phyloP scores from a whole-genome alignment of 1,140 invertebrate species.

The Limonius californicus region DNA sequence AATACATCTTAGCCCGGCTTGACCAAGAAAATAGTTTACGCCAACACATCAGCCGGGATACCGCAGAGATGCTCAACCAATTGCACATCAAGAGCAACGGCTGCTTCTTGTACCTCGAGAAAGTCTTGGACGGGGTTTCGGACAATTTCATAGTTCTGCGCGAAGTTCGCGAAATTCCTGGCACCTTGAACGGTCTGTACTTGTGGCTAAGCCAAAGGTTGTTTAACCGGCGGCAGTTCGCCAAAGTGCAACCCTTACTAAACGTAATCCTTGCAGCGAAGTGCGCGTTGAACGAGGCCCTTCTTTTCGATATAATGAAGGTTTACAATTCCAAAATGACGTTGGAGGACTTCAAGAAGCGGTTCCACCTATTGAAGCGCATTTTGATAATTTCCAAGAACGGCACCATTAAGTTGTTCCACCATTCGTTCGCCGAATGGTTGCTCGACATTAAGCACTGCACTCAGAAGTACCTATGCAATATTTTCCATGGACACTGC shows the following conservation, averaged over 20 bases:
- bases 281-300: constrained; percentile 74
- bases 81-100: constrained; percentile 96
- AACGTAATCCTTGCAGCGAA: constrained; percentile 86
- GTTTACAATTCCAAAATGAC: constrained; percentile 77
- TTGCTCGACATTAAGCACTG: constrained; percentile 94
- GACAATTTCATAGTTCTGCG: constrained; percentile 89
- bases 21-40: constrained; percentile 78
- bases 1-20: constrained; percentile 87
- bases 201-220: constrained; percentile 91
- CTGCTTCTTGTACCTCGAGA: constrained; percentile 91
- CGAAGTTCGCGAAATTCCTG: constrained; percentile 85
- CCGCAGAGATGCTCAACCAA: constrained; percentile 92
- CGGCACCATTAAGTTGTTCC: constrained; percentile 73
- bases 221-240: constrained; percentile 84
- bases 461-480: constrained; percentile 89
- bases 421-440: constrained; percentile 93
- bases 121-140: constrained; percentile 87
- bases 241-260: constrained; percentile 79
- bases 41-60: constrained; percentile 77
- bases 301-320: constrained; percentile 76
- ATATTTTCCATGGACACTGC: constrained; percentile 80
- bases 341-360: constrained; percentile 78
- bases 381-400: constrained; percentile 60
- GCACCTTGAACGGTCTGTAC: constrained; percentile 91
- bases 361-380: constrained; percentile 74